Conservation (phyloP, 2,797 vertebrate species). For the Phrynocephalus vlangalii region DNA sequence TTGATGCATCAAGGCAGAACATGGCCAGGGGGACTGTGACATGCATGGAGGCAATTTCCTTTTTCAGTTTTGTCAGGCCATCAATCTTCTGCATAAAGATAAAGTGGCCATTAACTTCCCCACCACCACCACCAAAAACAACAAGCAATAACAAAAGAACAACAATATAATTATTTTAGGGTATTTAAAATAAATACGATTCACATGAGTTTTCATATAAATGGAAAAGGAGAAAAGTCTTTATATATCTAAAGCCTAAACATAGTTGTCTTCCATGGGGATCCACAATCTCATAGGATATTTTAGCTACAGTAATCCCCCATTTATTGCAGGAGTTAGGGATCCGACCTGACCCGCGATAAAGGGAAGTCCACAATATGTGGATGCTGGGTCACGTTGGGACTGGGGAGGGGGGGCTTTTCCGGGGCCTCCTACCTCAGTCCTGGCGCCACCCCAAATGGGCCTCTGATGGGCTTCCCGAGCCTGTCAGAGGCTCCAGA, state of each 20-base stretch:
- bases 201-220: too few relatives aligned
- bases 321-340: too few relatives aligned
- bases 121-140: too few relatives aligned
- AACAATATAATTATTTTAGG: neutral
- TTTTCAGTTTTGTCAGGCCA: conserved; percentile 76
- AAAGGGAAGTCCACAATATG: too few relatives aligned
- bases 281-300: neutral
- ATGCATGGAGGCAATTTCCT: conserved; percentile 84
- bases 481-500: too few relatives aligned
- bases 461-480: too few relatives aligned
- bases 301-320: neutral
- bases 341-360: too few relatives aligned
- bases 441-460: too few relatives aligned
- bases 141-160: neutral
- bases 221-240: neutral
- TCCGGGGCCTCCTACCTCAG: too few relatives aligned
- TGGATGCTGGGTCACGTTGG: too few relatives aligned
- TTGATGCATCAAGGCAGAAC: conserved; percentile 86
- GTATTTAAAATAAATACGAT: neutral
- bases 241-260: neutral
- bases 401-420: too few relatives aligned
- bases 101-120: neutral
- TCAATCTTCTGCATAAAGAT: conserved; percentile 83
- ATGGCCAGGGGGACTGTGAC: conserved; percentile 86
- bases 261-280: too few relatives aligned